Conservation (phyloP, 2,113 vertebrate genomes). For the Erythrolamprus reginae region DNA sequence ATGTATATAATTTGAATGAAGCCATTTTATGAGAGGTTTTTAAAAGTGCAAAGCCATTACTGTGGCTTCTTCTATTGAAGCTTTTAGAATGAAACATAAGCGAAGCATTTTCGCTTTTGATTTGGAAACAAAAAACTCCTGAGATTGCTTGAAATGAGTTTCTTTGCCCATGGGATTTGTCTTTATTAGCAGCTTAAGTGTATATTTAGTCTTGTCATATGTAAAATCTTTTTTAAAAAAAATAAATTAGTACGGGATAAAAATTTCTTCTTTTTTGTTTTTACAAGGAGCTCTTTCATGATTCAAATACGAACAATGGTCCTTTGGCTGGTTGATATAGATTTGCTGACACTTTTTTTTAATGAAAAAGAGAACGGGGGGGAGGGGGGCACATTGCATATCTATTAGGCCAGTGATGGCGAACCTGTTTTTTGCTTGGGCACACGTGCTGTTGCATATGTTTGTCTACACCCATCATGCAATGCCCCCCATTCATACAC, state of each 20-base stretch:
- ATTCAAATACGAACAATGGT: conserved; percentile 71
- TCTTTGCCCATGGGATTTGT: conserved; percentile 66
- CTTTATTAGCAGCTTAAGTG: conserved; percentile 78
- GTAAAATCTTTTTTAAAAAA: conserved; percentile 69
- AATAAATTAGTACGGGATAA: conserved; percentile 74
- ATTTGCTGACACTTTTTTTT: conserved; percentile 58
- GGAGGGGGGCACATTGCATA: conserved; percentile 68
- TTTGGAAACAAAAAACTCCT: conserved; percentile 73
- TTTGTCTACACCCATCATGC: too few species aligned
- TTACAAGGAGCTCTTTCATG: conserved; percentile 74
- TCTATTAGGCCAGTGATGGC: conserved; percentile 70
- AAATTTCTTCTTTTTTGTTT: conserved; percentile 65
- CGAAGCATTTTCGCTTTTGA: conserved; percentile 67
- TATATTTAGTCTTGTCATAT: conserved; percentile 77
- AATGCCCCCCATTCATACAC: too few species aligned
- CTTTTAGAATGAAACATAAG: conserved; percentile 72
- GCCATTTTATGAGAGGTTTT: conserved; percentile 70
- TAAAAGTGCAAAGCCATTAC: conserved; percentile 55
- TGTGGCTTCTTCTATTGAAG: conserved; percentile 58
- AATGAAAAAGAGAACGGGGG: conserved; percentile 69
- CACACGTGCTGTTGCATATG: too few species aligned
- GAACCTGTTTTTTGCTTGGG: too few species aligned
- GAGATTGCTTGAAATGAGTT: conserved; percentile 72
- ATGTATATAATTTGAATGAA: conserved; percentile 63
- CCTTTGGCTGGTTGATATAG: conserved; percentile 59